phyloP scores from a whole-genome alignment of 1,140 invertebrate species.

The Euglossa dilemma region DNA sequence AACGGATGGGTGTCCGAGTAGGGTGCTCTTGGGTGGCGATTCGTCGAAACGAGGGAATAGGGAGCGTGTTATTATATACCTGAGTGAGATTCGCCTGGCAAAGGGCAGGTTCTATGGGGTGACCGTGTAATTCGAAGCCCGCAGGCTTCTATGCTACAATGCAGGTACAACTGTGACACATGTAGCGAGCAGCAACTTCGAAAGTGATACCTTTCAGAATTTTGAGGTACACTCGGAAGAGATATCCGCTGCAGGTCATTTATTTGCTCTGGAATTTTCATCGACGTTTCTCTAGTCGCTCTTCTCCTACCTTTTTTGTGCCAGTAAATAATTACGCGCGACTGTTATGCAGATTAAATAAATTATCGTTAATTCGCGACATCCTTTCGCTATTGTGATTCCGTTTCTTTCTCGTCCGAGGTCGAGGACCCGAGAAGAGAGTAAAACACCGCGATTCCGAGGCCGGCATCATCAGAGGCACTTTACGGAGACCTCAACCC shows the following conservation, averaged over 20 bases:
- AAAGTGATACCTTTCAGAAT: slow-evolving; percentile 55
- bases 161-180: slow-evolving; percentile 1
- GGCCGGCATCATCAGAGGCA: slow-evolving; percentile 51
- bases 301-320: not conserved
- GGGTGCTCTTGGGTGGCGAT: not conserved
- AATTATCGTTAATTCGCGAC: slow-evolving; percentile 6
- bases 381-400: not conserved
- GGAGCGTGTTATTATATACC: slow-evolving; percentile 53
- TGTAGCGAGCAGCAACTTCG: slow-evolving; percentile 39
- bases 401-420: not conserved
- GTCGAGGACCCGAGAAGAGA: slow-evolving; percentile 52
- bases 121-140: slow-evolving; percentile 58
- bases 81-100: slow-evolving; percentile 38
- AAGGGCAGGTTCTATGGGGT: slow-evolving; percentile 12
- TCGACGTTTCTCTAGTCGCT: not conserved
- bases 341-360: not conserved
- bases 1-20: slow-evolving; percentile 5
- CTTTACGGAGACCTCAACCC: slow-evolving; percentile 52
- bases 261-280: not conserved
- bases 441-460: slow-evolving; percentile 42
- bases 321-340: not conserved
- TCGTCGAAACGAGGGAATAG: slow-evolving; percentile 51
- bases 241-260: not conserved
- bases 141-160: slow-evolving; percentile 4
- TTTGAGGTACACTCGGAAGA: not conserved